Evolutionary conservation across 2,797 vertebrate genomes (phyloP).

Genomic region (Gallinago stenura): DNA sequence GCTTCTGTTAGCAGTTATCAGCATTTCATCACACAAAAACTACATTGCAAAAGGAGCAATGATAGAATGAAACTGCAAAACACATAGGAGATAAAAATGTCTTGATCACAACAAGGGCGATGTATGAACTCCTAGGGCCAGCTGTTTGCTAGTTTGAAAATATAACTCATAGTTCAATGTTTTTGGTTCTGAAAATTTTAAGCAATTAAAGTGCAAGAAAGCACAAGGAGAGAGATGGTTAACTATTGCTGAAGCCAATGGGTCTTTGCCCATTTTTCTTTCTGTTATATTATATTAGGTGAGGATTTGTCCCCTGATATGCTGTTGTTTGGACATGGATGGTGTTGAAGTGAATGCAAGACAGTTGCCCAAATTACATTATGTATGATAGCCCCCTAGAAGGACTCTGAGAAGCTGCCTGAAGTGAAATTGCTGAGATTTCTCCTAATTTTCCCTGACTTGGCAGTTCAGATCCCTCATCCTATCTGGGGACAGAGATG

Average conservation of each 20-base stretch:
- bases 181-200: conserved; percentile 6
- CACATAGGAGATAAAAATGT: neutral
- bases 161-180: neutral
- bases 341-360: neutral
- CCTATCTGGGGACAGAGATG: neutral
- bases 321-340: neutral
- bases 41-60: neutral
- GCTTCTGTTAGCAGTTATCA: neutral
- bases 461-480: neutral
- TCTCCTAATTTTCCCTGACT: neutral
- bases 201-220: neutral
- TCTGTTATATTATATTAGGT: neutral
- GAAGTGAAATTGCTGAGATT: neutral
- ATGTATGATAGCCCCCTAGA: neutral
- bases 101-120: neutral
- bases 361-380: neutral
- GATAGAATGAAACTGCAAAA: neutral
- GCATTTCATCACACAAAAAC: neutral
- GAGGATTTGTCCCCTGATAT: neutral
- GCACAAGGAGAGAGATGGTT: neutral
- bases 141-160: conserved; percentile 11
- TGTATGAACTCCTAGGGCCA: neutral
- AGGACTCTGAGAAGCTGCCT: neutral
- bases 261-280: neutral
- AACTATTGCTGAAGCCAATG: neutral